phyloP scores from a whole-genome alignment of 2,113 vertebrate species.

The Tauraco erythrolophus region DNA sequence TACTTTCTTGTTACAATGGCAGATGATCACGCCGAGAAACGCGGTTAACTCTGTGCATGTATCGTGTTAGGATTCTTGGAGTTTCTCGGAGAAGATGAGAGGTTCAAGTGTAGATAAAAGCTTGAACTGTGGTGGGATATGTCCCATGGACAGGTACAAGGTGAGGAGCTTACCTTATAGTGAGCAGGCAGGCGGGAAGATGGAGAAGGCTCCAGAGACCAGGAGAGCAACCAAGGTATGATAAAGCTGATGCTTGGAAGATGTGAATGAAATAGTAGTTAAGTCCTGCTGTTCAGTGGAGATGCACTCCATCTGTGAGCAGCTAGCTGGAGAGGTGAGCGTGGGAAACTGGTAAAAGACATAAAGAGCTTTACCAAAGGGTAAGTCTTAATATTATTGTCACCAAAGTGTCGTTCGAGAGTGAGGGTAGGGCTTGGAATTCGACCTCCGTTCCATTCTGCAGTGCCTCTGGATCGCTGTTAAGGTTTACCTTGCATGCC shows the following conservation, averaged over 20 bases:
- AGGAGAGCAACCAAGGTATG: background rate
- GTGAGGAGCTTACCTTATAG: background rate
- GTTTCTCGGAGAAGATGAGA: background rate
- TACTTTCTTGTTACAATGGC: background rate
- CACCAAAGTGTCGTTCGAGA: background rate
- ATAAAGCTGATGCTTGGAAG: background rate
- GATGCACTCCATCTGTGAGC: background rate
- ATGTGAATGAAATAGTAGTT: background rate
- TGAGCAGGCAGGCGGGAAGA: background rate
- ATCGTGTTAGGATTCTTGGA: background rate
- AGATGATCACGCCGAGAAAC: background rate
- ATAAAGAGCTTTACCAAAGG: background rate
- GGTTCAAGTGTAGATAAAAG: background rate
- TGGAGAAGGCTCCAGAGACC: background rate
- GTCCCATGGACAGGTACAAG: background rate
- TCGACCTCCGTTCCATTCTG: fast-evolving
- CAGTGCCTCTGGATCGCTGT: fast-evolving
- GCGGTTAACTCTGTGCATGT: background rate
- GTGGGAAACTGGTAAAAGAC: background rate
- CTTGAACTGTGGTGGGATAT: background rate
- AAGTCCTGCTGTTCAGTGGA: background rate
- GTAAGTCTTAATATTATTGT: background rate
- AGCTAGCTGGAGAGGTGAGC: background rate
- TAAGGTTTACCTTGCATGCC: background rate
- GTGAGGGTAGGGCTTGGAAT: background rate